These are phyloP conservation scores for Lasioglossum calceatum DNA, from an alignment of 2,888 invertebrate genomes.

Conservation along the genomic window DNA sequence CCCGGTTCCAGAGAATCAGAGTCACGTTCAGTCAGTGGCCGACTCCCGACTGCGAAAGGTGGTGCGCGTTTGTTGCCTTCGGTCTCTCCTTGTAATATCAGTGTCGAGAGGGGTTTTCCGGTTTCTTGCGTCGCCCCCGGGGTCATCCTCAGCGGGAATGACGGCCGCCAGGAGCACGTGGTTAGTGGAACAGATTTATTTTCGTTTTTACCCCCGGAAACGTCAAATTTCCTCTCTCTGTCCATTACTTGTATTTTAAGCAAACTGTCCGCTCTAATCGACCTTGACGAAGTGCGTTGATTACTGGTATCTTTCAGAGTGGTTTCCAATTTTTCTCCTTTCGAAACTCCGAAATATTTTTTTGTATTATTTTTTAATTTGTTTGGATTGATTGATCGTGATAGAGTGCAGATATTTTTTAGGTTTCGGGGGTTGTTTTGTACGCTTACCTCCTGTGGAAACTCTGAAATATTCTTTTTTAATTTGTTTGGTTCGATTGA, in stretches of 20 bases:
- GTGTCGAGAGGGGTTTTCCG: conserved; percentile 58
- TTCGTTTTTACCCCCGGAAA: neutral
- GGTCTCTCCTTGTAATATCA: conserved; percentile 32
- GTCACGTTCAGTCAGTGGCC: conserved; percentile 81
- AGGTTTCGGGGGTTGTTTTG: neutral
- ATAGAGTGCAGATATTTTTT: too few species aligned
- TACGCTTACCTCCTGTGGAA: neutral
- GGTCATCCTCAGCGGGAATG: conserved; percentile 71
- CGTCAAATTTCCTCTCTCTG: neutral
- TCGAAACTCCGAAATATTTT: neutral
- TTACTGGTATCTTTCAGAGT: neutral
- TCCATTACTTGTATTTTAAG: neutral
- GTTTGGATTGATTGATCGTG: neutral
- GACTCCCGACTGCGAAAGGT: conserved; percentile 80
- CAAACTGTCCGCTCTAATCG: neutral
- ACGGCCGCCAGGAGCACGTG: conserved; percentile 77
- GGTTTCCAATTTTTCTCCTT: neutral
- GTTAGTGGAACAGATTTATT: conserved; percentile 71
- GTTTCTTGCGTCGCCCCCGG: conserved; percentile 50
- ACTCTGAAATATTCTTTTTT: neutral
- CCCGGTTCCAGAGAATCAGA: conserved; percentile 72
- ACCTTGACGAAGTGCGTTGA: neutral
- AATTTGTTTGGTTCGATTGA: neutral
- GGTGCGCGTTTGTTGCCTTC: conserved; percentile 69
- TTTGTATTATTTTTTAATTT: neutral